phyloP scores from a whole-genome alignment of 1,140 invertebrate genomes.

The Hyphantria cunea region DNA sequence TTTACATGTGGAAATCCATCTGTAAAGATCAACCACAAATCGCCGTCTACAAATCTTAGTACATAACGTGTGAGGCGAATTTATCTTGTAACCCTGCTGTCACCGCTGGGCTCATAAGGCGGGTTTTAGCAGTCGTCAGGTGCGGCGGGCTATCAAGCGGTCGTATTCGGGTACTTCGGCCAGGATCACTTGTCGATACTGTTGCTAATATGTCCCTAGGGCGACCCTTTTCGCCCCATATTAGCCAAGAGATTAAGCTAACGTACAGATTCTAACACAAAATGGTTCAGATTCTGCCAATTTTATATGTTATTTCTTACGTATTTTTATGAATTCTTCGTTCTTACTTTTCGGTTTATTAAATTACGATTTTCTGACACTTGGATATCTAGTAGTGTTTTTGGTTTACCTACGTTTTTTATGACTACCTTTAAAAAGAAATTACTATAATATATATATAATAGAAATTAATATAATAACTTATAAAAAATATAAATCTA shows the following conservation, averaged over 20 bases:
- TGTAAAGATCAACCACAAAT: conserved; percentile 24
- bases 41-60: conserved; percentile 22
- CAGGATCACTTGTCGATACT: conserved; percentile 31
- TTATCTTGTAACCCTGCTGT: conserved; percentile 22
- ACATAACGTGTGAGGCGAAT: conserved; percentile 3
- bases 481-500: too few species aligned
- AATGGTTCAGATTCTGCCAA: conserved; percentile 18
- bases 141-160: conserved; percentile 19
- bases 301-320: not conserved
- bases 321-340: too few species aligned
- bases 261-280: conserved; percentile 14
- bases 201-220: conserved; percentile 35
- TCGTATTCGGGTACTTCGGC: not conserved
- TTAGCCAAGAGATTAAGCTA: conserved; percentile 15
- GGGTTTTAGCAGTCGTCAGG: conserved; percentile 26
- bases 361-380: too few species aligned
- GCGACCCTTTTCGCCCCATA: conserved; percentile 23
- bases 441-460: too few species aligned
- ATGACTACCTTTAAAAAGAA: too few species aligned
- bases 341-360: too few species aligned
- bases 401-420: too few species aligned
- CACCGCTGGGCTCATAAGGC: conserved; percentile 17
- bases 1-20: conserved; percentile 21
- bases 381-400: too few species aligned
- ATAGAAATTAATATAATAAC: too few species aligned